These are phyloP conservation scores for Ormyrus thymus DNA, from an alignment of 2,888 invertebrate genomes.

Conservation along the genomic window DNA sequence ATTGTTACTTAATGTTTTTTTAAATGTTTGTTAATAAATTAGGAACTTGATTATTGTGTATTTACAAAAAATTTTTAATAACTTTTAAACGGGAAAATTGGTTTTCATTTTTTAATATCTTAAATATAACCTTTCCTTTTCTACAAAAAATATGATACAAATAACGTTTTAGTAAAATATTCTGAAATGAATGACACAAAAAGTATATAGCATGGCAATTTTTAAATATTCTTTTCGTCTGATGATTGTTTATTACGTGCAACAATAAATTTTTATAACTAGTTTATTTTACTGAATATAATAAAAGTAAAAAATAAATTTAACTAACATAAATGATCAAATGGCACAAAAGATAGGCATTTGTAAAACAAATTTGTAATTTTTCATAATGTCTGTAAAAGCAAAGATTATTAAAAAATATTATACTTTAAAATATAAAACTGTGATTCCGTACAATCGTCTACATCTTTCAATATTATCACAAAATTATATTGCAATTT, in stretches of 20 bases:
- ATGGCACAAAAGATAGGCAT: constrained; percentile 53
- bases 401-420: constrained; percentile 42
- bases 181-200: constrained; percentile 48
- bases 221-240: constrained; percentile 33
- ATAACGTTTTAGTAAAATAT: constrained; percentile 44
- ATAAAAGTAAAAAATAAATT: constrained; percentile 19
- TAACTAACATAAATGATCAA: constrained; percentile 32
- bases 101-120: constrained; percentile 39
- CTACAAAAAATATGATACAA: constrained; percentile 51
- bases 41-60: constrained; percentile 50
- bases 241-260: constrained; percentile 31
- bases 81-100: constrained; percentile 38
- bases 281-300: constrained; percentile 33
- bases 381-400: constrained; percentile 23
- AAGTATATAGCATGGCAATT: constrained; percentile 41
- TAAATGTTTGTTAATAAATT: constrained; percentile 36
- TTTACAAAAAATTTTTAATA: constrained; percentile 50
- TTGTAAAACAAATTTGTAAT: constrained; percentile 38
- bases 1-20: constrained; percentile 39
- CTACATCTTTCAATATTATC: constrained; percentile 48
- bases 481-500: constrained; percentile 57
- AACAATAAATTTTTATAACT: constrained; percentile 40
- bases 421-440: constrained; percentile 53
- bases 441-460: constrained; percentile 40
- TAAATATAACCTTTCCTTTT: constrained; percentile 46